A percentile compares a stretch with the other conserved stretches of the same genome.
These are phyloP conservation scores for Leptura quadrifasciata DNA, from an alignment of 2,888 invertebrate species.

Conservation along the genomic window DNA sequence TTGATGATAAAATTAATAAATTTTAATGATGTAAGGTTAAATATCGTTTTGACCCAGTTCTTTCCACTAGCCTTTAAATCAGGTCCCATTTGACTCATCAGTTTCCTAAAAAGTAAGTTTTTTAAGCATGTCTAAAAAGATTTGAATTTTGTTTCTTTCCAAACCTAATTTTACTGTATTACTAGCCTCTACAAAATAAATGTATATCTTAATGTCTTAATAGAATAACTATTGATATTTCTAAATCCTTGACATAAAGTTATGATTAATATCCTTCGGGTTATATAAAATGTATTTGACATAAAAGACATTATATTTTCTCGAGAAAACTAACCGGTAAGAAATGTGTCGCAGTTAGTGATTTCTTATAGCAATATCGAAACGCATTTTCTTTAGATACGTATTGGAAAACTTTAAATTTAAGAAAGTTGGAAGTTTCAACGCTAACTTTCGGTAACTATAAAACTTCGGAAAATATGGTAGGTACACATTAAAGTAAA, in stretches of 20 bases:
- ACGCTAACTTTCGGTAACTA: not conserved
- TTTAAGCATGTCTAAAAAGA: too few species aligned
- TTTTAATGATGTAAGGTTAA: too few species aligned
- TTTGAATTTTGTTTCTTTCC: too few species aligned
- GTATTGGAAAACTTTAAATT: slow-evolving; percentile 6
- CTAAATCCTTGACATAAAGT: not conserved
- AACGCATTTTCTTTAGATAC: slow-evolving; percentile 1
- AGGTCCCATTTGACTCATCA: too few species aligned
- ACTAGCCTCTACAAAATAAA: not conserved
- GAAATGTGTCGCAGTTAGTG: not conserved
- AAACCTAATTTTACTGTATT: too few species aligned
- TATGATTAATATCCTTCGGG: not conserved
- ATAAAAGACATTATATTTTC: not conserved
- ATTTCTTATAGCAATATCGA: not conserved
- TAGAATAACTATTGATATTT: not conserved
- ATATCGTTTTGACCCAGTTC: too few species aligned
- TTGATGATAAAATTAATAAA: too few species aligned
- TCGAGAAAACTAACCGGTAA: not conserved
- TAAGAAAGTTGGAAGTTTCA: slow-evolving; percentile 2
- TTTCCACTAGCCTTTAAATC: too few species aligned
- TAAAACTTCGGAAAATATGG: not conserved
- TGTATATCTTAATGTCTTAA: not conserved
- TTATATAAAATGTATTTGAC: not conserved
- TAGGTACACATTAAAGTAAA: not conserved
- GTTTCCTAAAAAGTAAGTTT: too few species aligned